phyloP scores from a whole-genome alignment of 2,113 vertebrate genomes.

The Sander lucioperca region DNA sequence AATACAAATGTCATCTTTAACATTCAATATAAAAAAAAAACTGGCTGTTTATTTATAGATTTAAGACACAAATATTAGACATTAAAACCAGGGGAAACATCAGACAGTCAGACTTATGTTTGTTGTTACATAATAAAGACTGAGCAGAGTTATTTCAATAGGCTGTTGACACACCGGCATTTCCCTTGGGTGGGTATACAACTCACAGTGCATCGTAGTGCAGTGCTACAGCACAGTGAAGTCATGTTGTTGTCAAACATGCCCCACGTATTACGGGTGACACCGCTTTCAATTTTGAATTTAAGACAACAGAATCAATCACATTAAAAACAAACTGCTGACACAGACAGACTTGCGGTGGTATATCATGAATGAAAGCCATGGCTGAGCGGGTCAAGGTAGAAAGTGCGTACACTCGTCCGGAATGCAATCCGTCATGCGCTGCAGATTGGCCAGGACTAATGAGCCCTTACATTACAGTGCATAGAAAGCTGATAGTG shows the following conservation, averaged over 20 bases:
- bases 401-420: constrained; percentile 38
- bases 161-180: constrained; percentile 46
- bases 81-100: constrained; percentile 39
- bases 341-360: constrained; percentile 35
- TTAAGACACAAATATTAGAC: constrained; percentile 58
- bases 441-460: constrained; percentile 49
- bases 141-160: constrained; percentile 36
- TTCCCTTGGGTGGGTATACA: constrained; percentile 43
- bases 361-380: constrained; percentile 40
- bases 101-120: constrained; percentile 38
- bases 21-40: constrained; percentile 29
- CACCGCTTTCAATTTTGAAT: constrained; percentile 28
- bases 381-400: constrained; percentile 59
- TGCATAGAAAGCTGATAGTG: constrained; percentile 57
- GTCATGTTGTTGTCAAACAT: constrained; percentile 43
- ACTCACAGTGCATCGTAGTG: constrained; percentile 39
- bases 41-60: constrained; percentile 65
- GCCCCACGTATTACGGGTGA: constrained; percentile 44
- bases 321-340: constrained; percentile 64
- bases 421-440: constrained; percentile 48
- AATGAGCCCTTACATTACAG: constrained; percentile 65
- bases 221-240: constrained; percentile 30
- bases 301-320: constrained; percentile 71
- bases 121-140: constrained; percentile 27
- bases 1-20: constrained; percentile 24